These are phyloP conservation scores for Rambutsinella grinnellia DNA, from an alignment of 2,888 invertebrate species.

Conservation along the genomic window DNA sequence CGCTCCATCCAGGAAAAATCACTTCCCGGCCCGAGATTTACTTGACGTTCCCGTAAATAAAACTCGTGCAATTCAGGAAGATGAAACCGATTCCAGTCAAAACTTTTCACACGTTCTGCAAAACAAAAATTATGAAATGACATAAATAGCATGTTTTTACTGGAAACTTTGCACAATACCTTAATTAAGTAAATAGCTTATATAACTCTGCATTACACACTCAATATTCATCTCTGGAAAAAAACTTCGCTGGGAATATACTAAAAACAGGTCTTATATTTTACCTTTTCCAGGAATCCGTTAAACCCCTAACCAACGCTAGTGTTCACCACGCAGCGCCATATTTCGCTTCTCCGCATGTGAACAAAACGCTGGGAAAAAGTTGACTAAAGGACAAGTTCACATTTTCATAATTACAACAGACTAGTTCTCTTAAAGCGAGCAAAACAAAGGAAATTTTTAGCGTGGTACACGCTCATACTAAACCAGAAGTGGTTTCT, in stretches of 20 bases:
- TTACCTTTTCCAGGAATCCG: constrained; percentile 12
- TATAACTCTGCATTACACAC: no score
- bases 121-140: background rate
- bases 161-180: background rate
- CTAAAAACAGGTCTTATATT: constrained; percentile 14
- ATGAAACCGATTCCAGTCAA: background rate
- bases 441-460: no score
- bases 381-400: constrained; percentile 39
- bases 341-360: constrained; percentile 8
- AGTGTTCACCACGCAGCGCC: constrained; percentile 20
- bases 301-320: no score
- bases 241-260: background rate
- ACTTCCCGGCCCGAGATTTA: background rate
- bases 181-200: no score
- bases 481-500: no score
- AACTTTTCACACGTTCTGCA: constrained; percentile 6
- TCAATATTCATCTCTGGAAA: background rate
- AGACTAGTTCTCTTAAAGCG: no score
- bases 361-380: constrained; percentile 52
- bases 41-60: background rate
- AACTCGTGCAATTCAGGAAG: background rate
- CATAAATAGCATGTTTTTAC: background rate
- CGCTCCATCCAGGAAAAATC: background rate
- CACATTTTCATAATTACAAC: no score
- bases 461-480: no score